Evolutionary conservation across 92 coral and sea anemone species (phyloP).

Genomic region (Phenganax stokvisi): DNA sequence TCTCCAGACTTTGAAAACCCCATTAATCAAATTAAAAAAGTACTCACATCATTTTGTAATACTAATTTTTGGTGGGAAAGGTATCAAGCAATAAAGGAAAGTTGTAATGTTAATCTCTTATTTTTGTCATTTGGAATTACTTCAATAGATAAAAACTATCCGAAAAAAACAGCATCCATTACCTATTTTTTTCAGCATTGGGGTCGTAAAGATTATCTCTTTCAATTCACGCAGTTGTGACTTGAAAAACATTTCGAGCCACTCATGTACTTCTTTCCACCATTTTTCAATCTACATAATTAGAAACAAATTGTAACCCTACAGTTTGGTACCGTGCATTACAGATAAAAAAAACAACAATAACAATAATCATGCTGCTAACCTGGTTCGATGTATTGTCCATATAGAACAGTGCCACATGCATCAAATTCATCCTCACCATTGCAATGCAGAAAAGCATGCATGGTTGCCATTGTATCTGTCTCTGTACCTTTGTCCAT

Average conservation of each 20-base stretch:
- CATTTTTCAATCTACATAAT: background rate
- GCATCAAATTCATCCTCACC: background rate
- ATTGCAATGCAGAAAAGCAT: slow-evolving; percentile 10
- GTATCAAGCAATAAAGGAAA: too few species aligned
- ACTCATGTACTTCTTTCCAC: background rate
- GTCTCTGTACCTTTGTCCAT: background rate
- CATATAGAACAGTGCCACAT: slow-evolving; percentile 7
- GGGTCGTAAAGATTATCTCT: background rate
- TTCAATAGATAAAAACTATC: too few species aligned
- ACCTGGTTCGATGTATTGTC: slow-evolving; percentile 11
- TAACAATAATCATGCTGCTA: background rate
- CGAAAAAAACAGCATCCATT: background rate
- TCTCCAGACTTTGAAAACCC: too few species aligned
- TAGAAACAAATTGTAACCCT: background rate
- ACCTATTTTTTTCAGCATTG: background rate
- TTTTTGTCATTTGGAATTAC: too few species aligned
- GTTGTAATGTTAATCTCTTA: too few species aligned
- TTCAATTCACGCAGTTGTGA: background rate
- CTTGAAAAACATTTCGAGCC: background rate
- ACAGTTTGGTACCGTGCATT: background rate
- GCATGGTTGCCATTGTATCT: slow-evolving; percentile 2
- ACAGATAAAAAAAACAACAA: background rate
- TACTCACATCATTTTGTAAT: too few species aligned
- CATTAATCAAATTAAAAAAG: too few species aligned
- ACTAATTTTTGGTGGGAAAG: too few species aligned